phyloP scores from a whole-genome alignment of 2,888 invertebrate species.

The Blastobasis lacticolella region DNA sequence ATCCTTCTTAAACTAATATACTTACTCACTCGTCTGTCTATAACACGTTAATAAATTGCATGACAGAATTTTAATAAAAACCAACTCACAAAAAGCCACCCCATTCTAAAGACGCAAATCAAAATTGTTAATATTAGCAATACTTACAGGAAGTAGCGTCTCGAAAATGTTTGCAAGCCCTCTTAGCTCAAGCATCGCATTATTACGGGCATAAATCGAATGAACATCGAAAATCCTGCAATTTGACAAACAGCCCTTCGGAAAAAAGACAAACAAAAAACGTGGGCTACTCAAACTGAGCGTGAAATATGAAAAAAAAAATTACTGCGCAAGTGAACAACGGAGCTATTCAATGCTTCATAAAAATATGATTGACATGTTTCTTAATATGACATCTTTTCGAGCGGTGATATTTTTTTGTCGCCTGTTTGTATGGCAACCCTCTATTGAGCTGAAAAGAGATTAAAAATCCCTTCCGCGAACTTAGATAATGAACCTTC shows the following conservation, averaged over 20 bases:
- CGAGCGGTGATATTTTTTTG: conserved; percentile 72
- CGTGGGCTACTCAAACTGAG: conserved; percentile 50
- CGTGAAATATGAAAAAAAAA: conserved; percentile 61
- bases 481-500: too few relatives aligned
- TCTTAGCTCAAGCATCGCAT: conserved; percentile 28
- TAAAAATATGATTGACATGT: conserved; percentile 75
- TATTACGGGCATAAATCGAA: conserved; percentile 32
- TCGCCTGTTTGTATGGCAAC: conserved; percentile 26
- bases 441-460: too few relatives aligned
- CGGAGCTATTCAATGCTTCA: conserved; percentile 59
- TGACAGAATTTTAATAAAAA: too few relatives aligned
- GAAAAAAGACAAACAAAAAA: conserved; percentile 43
- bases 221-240: conserved; percentile 30
- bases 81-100: conserved; percentile 13
- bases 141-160: conserved; percentile 47
- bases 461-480: too few relatives aligned
- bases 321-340: conserved; percentile 68
- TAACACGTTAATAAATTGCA: too few relatives aligned
- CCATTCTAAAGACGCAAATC: conserved; percentile 23
- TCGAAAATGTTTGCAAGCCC: conserved; percentile 42
- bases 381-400: conserved; percentile 73
- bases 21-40: too few relatives aligned
- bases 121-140: conserved; percentile 20
- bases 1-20: too few relatives aligned
- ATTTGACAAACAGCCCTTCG: conserved; percentile 35